phyloP scores from a whole-genome alignment of 2,113 vertebrate genomes.

The Rhinoderma darwinii region DNA sequence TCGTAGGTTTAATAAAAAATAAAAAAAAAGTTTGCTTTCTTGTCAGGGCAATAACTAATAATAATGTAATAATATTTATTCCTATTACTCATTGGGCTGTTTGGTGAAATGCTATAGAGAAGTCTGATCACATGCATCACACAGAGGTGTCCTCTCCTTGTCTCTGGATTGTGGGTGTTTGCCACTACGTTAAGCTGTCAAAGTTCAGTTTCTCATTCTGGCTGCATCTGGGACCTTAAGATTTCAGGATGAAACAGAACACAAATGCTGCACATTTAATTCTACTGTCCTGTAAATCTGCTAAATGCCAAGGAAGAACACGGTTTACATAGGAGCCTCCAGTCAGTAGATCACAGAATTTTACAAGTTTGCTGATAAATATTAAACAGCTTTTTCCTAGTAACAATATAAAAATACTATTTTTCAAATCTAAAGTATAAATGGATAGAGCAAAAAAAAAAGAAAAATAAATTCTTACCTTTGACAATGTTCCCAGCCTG shows the following conservation, averaged over 20 bases:
- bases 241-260: constrained; percentile 20
- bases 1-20: no score
- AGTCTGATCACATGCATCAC: constrained; percentile 48
- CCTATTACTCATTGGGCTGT: constrained; percentile 53
- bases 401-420: neutral
- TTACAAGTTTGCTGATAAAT: neutral
- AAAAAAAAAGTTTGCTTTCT: constrained; percentile 30
- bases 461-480: no score
- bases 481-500: no score
- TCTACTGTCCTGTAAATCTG: neutral
- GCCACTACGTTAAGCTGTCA: constrained; percentile 46
- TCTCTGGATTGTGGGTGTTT: constrained; percentile 45
- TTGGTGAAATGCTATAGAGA: constrained; percentile 42
- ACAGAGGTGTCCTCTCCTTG: constrained; percentile 50
- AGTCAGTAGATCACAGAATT: constrained; percentile 11
- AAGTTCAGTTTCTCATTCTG: constrained; percentile 48
- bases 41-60: constrained; percentile 39
- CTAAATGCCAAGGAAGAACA: constrained; percentile 2
- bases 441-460: neutral
- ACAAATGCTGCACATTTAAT: constrained; percentile 33
- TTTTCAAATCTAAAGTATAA: neutral
- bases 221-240: constrained; percentile 33
- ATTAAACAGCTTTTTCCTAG: neutral
- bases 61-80: constrained; percentile 43
- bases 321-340: neutral